These are phyloP conservation scores for Phorcus lineatus DNA, from an alignment of 2,888 invertebrate species.

Conservation along the genomic window DNA sequence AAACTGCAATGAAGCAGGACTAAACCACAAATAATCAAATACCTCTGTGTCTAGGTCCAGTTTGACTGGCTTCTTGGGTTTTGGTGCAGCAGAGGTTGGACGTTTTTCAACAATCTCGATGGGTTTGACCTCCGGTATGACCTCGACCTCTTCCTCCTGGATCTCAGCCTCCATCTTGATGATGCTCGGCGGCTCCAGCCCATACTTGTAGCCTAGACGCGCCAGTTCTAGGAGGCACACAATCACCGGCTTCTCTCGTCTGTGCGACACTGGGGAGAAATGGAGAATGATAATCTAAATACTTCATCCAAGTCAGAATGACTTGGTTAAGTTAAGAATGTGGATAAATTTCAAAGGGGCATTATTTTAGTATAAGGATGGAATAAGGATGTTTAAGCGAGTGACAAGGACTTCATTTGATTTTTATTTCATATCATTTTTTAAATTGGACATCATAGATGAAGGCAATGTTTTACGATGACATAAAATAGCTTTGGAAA, in stretches of 20 bases:
- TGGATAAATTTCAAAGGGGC: no score
- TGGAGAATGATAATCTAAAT: neutral
- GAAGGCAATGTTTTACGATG: no score
- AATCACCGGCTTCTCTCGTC: slow-evolving; percentile 88
- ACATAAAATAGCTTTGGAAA: no score
- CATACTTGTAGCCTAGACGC: slow-evolving; percentile 84
- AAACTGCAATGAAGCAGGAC: no score
- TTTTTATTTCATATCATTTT: no score
- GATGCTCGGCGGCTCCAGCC: slow-evolving; percentile 87
- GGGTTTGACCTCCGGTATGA: slow-evolving; percentile 18
- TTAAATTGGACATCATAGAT: no score
- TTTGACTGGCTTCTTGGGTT: slow-evolving; percentile 22
- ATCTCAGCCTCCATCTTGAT: slow-evolving; percentile 91
- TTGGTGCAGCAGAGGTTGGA: neutral
- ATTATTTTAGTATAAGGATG: no score
- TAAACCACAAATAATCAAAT: no score
- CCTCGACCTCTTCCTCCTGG: slow-evolving; percentile 82
- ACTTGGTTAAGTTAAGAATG: no score
- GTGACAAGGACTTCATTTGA: no score
- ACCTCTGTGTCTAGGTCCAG: slow-evolving; percentile 32
- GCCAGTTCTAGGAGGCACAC: slow-evolving; percentile 90
- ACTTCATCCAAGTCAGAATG: neutral
- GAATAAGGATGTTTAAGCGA: no score
- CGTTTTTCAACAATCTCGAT: slow-evolving; percentile 12
- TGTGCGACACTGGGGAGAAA: slow-evolving; percentile 83